Base-by-base conservation (phyloP, 2,888 invertebrate genomes). In the Hecatera dysodea region DNA sequence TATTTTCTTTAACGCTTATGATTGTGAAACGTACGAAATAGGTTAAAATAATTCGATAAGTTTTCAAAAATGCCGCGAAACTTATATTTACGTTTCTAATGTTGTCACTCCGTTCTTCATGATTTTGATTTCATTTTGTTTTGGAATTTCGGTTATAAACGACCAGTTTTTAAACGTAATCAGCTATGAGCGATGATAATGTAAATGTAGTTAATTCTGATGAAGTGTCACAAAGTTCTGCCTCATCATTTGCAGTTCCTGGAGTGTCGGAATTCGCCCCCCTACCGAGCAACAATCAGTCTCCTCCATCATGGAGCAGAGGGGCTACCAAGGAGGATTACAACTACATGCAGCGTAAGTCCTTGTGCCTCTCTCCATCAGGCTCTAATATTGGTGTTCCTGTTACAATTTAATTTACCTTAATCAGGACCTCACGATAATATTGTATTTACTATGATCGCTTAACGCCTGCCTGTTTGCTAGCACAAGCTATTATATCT, bases 211-310 rank as follows among this genome's bases (percentile, higher is more conserved):
- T 87, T 2, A 88, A 89, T 75, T 75, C 85, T 66, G 91, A 93
- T 36, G 91, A 93, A 48, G 88, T 67, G 56, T 91, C 93, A 79
- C 89, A 87, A 75, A 89, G 90, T 86, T 92, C 94, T 67, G 90
- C 90, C 78, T 93, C 94, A 85, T 92, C 92, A 76, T 93, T 94
- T 89, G 83, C 93, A 98, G 99, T 99, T 96, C 98, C 99, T 91
- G 99, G 99, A 82, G 97, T 99, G 78, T 97, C 98, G 33, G 98
- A 98, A 89, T 99, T 98, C 92, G 97, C 97, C 53, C 97, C 97
- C 63, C 96, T 97, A 90, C 97, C 97, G 61, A 93, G 90, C 74
- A 89, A 89, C 22, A 96, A 96, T 79, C 96, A 96, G 64, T 96
- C 97, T 8, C 97, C 97, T 62, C 96, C 97, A 59, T 96, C 97